These are phyloP conservation scores for Vulpes vulpes DNA, from an alignment of 2,113 vertebrate genomes.

Conservation along the genomic window DNA sequence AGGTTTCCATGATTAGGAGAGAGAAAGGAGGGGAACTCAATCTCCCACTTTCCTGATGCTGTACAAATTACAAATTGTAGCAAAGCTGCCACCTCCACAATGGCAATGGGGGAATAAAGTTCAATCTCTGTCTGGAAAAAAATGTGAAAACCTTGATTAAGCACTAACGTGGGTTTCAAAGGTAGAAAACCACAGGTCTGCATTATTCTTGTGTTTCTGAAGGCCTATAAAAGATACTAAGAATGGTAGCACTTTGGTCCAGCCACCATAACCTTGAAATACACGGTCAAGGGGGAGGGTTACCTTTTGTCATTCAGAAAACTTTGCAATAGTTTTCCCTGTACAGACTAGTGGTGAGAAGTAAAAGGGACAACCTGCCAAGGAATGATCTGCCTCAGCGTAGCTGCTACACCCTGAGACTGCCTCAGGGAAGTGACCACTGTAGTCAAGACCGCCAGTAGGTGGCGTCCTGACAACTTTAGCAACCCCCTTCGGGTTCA, in stretches of 20 bases:
- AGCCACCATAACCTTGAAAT: neutral
- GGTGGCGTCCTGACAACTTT: neutral
- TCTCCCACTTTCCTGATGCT: neutral
- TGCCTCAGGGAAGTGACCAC: neutral
- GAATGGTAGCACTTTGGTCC: neutral
- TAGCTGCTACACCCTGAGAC: fast-evolving
- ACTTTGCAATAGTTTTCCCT: too few species aligned
- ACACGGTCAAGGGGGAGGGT: neutral
- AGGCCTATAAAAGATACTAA: neutral
- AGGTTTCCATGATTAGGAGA: neutral
- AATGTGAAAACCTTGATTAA: neutral
- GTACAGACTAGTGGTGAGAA: neutral
- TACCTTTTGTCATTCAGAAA: neutral
- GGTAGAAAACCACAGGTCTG: neutral
- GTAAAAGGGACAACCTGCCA: neutral
- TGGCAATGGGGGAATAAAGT: neutral
- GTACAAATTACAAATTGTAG: neutral
- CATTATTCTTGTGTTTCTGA: neutral
- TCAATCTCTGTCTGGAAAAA: neutral
- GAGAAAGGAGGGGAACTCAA: too few species aligned
- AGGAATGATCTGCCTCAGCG: neutral
- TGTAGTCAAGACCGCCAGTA: neutral
- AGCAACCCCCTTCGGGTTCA: neutral
- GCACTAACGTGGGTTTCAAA: neutral
- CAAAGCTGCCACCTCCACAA: neutral